These are phyloP conservation scores for Meandrina meandrites DNA, from an alignment of 92 coral and sea anemone genomes.

Conservation along the genomic window DNA sequence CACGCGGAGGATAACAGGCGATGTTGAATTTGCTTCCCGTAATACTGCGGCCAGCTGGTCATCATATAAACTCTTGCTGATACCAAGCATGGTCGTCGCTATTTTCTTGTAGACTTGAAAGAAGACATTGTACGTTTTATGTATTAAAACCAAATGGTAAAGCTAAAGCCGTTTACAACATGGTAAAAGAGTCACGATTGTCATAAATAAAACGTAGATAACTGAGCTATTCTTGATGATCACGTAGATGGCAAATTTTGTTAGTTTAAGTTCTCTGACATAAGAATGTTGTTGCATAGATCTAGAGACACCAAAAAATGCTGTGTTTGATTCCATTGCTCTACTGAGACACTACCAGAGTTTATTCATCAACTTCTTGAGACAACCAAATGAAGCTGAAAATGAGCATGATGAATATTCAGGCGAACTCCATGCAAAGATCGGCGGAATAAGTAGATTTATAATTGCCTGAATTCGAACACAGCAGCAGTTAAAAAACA, in stretches of 20 bases:
- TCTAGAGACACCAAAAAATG: not conserved
- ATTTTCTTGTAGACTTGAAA: not conserved
- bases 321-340: not conserved
- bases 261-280: not conserved
- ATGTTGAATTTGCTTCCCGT: not conserved
- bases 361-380: too few relatives aligned
- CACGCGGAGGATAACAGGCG: not conserved
- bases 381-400: too few relatives aligned
- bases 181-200: not conserved
- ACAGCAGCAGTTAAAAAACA: not conserved
- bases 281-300: not conserved
- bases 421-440: not conserved
- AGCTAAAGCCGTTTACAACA: not conserved
- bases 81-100: not conserved
- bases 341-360: not conserved
- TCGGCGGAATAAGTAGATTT: not conserved
- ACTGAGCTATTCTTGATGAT: not conserved
- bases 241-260: not conserved
- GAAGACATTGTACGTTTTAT: not conserved
- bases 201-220: not conserved
- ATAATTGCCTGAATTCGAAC: not conserved
- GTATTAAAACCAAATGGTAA: not conserved
- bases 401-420: not conserved
- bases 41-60: constrained; percentile 22
- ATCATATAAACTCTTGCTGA: not conserved